Percentiles rank a stretch among this genome's conserved stretches.
Conservation (phyloP, 2,888 invertebrate genomes). For the Leucophenga maculata region DNA sequence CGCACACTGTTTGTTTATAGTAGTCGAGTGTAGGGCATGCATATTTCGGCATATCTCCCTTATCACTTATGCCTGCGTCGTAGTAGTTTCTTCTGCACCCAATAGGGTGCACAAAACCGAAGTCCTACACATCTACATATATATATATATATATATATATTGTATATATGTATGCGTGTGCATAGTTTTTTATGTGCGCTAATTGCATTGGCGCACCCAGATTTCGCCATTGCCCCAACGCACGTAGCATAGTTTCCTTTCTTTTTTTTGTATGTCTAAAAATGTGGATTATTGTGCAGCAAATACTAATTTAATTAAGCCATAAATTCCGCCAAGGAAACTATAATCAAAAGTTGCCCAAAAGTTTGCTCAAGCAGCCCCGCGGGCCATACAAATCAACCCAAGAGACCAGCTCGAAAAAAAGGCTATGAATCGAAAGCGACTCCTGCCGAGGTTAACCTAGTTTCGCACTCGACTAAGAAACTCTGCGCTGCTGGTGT, state of each 20-base stretch:
- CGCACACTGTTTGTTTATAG: no score
- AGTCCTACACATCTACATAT: no score
- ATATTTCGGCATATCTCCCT: no score
- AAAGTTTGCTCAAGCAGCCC: no score
- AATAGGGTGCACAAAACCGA: background rate
- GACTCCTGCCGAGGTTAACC: slow-evolving; percentile 6
- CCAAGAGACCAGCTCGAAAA: no score
- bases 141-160: no score
- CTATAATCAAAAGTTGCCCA: no score
- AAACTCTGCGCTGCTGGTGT: background rate
- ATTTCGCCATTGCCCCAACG: background rate
- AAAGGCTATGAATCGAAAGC: no score
- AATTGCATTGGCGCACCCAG: slow-evolving; percentile 13
- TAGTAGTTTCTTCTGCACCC: background rate
- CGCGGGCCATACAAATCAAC: no score
- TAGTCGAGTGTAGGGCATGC: no score
- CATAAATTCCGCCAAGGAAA: background rate
- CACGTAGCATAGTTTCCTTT: no score
- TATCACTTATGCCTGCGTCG: background rate
- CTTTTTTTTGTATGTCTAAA: background rate
- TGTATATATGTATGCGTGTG: no score
- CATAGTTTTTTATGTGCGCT: background rate
- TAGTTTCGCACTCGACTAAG: background rate
- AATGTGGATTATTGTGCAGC: background rate
- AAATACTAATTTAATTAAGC: slow-evolving; percentile 15